These are phyloP conservation scores for Grammomys dolichurus DNA, from an alignment of 2,113 vertebrate species.

Conservation along the genomic window DNA sequence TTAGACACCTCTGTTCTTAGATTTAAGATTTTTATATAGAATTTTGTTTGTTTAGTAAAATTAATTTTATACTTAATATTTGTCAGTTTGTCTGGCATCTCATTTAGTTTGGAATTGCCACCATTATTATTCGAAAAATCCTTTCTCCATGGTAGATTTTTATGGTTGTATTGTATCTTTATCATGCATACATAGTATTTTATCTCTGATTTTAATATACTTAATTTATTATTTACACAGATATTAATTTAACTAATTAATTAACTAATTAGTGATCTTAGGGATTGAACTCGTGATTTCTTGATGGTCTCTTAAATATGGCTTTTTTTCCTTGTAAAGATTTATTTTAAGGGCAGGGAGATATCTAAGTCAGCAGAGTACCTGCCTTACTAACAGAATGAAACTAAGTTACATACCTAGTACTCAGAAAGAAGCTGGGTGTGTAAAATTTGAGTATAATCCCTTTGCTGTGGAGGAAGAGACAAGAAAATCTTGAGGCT, in stretches of 20 bases:
- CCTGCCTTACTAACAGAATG: neutral
- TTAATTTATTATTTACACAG: neutral
- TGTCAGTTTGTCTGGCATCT: slow-evolving; percentile 34
- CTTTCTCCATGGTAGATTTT: neutral
- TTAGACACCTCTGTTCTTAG: slow-evolving; percentile 26
- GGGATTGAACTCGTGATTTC: neutral
- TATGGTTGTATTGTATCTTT: slow-evolving; percentile 33
- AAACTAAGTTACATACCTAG: too few species aligned
- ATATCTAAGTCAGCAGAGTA: neutral
- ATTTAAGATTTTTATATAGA: slow-evolving; percentile 29
- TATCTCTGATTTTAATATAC: slow-evolving; percentile 56
- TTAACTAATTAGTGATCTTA: neutral
- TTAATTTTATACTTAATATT: slow-evolving; percentile 24
- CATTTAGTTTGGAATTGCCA: slow-evolving; percentile 52
- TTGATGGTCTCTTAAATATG: slow-evolving; percentile 40
- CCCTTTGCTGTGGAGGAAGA: too few species aligned
- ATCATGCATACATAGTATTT: neutral
- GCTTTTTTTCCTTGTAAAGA: slow-evolving; percentile 47
- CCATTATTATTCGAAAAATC: slow-evolving; percentile 30
- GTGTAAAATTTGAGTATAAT: neutral
- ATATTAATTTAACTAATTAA: neutral
- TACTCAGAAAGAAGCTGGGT: neutral
- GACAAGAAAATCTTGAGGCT: neutral
- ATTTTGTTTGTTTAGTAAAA: slow-evolving; percentile 58
- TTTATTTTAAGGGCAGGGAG: neutral